Conservation (phyloP, 2,888 invertebrate species). For the Phragmatobia fuliginosa region DNA sequence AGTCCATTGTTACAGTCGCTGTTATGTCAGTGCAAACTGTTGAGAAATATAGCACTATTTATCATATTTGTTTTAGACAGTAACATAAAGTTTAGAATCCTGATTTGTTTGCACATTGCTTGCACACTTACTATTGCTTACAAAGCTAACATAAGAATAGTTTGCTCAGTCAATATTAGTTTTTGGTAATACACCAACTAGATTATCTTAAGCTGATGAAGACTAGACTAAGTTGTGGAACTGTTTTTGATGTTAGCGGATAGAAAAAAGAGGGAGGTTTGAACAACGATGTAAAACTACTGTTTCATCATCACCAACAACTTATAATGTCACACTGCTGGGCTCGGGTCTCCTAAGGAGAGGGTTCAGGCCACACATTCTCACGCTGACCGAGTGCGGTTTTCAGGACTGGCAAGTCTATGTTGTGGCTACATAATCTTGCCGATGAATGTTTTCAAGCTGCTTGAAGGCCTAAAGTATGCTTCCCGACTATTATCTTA, state of each 20-base stretch:
- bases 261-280: too few relatives aligned
- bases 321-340: too few relatives aligned
- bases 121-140: constrained; percentile 20
- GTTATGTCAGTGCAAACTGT: neutral
- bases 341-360: too few relatives aligned
- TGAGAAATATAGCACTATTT: neutral
- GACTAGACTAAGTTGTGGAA: neutral
- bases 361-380: too few relatives aligned
- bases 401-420: too few relatives aligned
- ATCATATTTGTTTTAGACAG: constrained; percentile 9
- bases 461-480: too few relatives aligned
- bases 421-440: too few relatives aligned
- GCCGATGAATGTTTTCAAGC: too few relatives aligned
- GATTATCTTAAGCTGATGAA: constrained; percentile 5
- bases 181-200: constrained; percentile 11
- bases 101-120: constrained; percentile 35
- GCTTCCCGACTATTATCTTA: too few relatives aligned
- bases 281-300: neutral
- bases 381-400: too few relatives aligned
- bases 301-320: neutral
- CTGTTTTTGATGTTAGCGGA: neutral
- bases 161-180: constrained; percentile 17
- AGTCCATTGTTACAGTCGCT: neutral
- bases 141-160: constrained; percentile 16
- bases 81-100: constrained; percentile 36